A percentile compares a stretch with the other conserved stretches of the same genome.
Evolutionary conservation across 2,113 vertebrate species (phyloP).

Genomic region (Otolemur garnettii): DNA sequence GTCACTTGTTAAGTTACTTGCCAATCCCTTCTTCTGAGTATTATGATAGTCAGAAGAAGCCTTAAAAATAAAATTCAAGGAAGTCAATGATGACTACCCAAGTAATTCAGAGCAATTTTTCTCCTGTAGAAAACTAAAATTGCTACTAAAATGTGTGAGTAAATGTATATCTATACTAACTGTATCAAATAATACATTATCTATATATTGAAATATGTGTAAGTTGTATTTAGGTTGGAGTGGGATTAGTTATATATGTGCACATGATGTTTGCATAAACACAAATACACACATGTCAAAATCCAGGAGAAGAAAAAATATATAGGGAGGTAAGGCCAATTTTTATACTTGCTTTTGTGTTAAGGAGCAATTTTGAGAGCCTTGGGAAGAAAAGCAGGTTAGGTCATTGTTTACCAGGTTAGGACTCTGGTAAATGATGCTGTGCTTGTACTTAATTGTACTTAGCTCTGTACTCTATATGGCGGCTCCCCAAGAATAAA

Average conservation of each 20-base stretch:
- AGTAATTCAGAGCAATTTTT: background rate
- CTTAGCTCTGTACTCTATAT: background rate
- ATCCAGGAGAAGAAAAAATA: background rate
- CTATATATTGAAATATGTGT: background rate
- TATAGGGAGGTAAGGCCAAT: background rate
- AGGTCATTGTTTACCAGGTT: background rate
- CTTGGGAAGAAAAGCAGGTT: background rate
- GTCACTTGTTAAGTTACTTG: background rate
- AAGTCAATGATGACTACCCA: background rate
- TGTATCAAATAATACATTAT: background rate
- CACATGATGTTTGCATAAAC: background rate
- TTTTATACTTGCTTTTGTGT: background rate
- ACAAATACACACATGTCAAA: background rate
- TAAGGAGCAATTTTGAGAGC: background rate
- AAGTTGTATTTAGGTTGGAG: background rate
- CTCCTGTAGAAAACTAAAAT: background rate
- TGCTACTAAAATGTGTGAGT: background rate
- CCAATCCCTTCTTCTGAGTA: background rate
- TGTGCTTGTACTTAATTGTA: background rate
- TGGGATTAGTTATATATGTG: background rate
- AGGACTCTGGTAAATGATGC: background rate
- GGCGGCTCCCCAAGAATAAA: background rate
- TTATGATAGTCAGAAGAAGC: background rate
- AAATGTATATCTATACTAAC: background rate
- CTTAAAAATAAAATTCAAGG: background rate